Evolutionary conservation across 2,113 vertebrate genomes (phyloP).

Genomic region (Brienomyrus brachyistius): DNA sequence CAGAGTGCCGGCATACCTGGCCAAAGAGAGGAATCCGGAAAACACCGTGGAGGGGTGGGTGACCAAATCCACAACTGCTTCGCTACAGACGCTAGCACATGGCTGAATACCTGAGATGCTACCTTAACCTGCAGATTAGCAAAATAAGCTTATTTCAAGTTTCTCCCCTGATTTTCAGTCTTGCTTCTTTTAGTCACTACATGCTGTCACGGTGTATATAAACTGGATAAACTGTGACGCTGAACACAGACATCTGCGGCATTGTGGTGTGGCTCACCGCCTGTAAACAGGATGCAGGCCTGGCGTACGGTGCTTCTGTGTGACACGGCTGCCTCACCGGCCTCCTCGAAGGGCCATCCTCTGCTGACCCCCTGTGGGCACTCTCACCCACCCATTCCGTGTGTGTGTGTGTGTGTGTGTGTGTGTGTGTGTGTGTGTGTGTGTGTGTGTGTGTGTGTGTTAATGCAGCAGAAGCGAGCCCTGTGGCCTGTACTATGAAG

Average conservation of each 20-base stretch:
- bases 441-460: neutral
- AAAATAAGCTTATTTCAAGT: neutral
- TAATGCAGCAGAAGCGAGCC: neutral
- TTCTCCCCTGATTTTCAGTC: neutral
- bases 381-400: neutral
- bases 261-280: slow-evolving; percentile 32
- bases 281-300: slow-evolving; percentile 41
- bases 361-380: neutral
- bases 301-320: slow-evolving; percentile 20
- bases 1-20: slow-evolving; percentile 52
- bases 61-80: slow-evolving; percentile 15
- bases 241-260: neutral
- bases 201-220: neutral
- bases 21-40: slow-evolving; percentile 56
- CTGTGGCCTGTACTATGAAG: neutral
- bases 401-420: neutral
- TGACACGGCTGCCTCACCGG: neutral
- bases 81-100: neutral
- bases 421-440: neutral
- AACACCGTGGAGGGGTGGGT: slow-evolving; percentile 43
- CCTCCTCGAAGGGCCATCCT: neutral
- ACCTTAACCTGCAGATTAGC: neutral
- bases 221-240: neutral
- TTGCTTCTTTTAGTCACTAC: neutral
- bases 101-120: neutral